phyloP scores from a whole-genome alignment of 2,797 vertebrate species.

The Nyctibius grandis region DNA sequence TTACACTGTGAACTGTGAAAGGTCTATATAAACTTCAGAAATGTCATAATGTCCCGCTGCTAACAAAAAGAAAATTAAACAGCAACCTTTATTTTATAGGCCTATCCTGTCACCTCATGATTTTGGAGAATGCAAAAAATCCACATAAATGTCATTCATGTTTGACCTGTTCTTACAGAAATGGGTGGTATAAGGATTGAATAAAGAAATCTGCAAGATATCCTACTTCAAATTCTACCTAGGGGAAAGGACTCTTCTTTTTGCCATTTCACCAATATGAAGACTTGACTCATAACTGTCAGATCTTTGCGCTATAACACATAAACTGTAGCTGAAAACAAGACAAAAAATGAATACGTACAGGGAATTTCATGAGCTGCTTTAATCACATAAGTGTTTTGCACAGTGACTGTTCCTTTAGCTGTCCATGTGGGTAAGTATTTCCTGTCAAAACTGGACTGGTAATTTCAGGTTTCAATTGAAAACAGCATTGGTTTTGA shows the following conservation, averaged over 20 bases:
- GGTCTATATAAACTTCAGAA: neutral
- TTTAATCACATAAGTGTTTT: neutral
- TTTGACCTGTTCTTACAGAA: neutral
- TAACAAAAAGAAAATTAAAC: neutral
- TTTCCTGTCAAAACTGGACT: neutral
- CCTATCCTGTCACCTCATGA: neutral
- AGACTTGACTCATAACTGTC: neutral
- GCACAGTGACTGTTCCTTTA: neutral
- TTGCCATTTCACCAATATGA: neutral
- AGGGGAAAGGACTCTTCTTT: neutral
- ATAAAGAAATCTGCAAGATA: neutral
- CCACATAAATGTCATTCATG: neutral
- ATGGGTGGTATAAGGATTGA: neutral
- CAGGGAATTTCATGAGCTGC: neutral
- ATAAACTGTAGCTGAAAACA: neutral
- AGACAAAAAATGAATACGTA: neutral
- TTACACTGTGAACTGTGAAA: neutral
- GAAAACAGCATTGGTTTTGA: neutral
- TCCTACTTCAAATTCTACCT: neutral
- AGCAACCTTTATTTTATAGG: neutral
- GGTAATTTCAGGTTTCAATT: neutral
- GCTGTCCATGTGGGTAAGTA: neutral
- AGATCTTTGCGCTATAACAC: neutral
- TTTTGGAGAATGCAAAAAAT: slow-evolving; percentile 8
- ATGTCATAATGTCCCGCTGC: neutral